Evolutionary conservation across 2,797 vertebrate genomes (phyloP), one percentile per base, ranked within the genome.

Genomic region (Labroides dimidiatus): DNA sequence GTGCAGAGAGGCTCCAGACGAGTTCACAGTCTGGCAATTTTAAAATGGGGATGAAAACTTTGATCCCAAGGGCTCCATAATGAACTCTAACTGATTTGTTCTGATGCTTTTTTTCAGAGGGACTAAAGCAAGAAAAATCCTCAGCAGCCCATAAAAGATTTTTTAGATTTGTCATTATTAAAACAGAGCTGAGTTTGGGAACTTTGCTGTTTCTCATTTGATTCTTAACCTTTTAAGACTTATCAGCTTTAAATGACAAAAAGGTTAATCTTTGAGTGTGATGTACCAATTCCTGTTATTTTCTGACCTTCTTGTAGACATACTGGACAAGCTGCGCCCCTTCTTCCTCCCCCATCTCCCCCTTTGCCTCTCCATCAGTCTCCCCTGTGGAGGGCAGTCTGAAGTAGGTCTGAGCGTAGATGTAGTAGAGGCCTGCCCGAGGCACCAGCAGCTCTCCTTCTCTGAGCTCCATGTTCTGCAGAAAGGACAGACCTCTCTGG

Each of bases 331-430:
- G 93, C 78, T 97, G 95, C 37, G 94, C 96, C 50, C 86, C 94
- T 62, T 91, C 89, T 9, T 93, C 91, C 89, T 86, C 84, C 59
- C 84, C 57, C 1, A 72, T 57, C 1, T 86, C 61, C 24, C 68
- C 75, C 21, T 58, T 76, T 1, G 51, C 49, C 8, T 91, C 92
- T 23, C 59, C 93, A 1, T 92, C 94, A 4, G 82, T 53, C 24
- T 86, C 86, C 4, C 82, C 79, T 0, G 91, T 88, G 4, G 93
- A 88, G 1, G 91, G 88, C 67, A 98, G 95, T 58, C 95, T 94
- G 71, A 98, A 99, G 62, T 99, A 99, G 0, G 94, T 98, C 81
- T 99, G 98, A 24, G 96, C 95, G 54, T 99, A 99, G 89, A 99
- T 95, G 87, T 96, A 98, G 83, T 98, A 99, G 57, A 96, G 93